A percentile compares a stretch with the other conserved stretches of the same genome.
These are phyloP conservation scores for Fregata magnificens DNA, from an alignment of 2,113 vertebrate species.

Conservation along the genomic window DNA sequence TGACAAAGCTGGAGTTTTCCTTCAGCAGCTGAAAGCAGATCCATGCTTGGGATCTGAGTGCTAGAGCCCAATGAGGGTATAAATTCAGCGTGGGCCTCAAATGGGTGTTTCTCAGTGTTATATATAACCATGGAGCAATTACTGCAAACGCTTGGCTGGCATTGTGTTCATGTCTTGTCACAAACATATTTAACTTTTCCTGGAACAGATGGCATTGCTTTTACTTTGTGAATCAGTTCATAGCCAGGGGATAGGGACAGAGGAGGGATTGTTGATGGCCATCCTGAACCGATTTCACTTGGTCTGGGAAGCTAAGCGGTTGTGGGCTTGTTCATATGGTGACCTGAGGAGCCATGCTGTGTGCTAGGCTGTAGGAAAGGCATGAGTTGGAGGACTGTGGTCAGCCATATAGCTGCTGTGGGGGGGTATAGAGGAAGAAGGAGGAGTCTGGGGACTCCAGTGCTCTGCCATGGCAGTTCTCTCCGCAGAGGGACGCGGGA, in stretches of 20 bases:
- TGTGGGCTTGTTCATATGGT: background rate
- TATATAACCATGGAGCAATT: slow-evolving; percentile 30
- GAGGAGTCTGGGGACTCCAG: background rate
- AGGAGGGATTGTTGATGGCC: background rate
- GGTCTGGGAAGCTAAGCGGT: background rate
- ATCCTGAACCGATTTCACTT: background rate
- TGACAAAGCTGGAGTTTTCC: slow-evolving; percentile 4
- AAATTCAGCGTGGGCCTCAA: background rate
- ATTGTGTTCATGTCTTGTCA: slow-evolving; percentile 19
- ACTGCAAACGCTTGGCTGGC: slow-evolving; percentile 36
- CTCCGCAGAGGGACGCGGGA: background rate
- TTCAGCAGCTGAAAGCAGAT: slow-evolving; percentile 26
- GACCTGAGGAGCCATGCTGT: background rate
- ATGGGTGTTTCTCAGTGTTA: slow-evolving; percentile 24
- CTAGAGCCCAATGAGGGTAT: background rate
- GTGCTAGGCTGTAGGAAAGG: background rate
- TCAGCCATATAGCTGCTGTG: background rate
- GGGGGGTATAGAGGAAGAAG: background rate
- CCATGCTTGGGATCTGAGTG: background rate
- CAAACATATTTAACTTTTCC: slow-evolving; percentile 41
- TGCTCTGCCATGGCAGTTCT: background rate
- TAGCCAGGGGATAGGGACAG: background rate
- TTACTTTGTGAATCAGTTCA: background rate
- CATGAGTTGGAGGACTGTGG: background rate
- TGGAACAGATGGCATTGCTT: slow-evolving; percentile 38